Conservation (phyloP, 2,113 vertebrate genomes). For the Bolborhynchus lineola region DNA sequence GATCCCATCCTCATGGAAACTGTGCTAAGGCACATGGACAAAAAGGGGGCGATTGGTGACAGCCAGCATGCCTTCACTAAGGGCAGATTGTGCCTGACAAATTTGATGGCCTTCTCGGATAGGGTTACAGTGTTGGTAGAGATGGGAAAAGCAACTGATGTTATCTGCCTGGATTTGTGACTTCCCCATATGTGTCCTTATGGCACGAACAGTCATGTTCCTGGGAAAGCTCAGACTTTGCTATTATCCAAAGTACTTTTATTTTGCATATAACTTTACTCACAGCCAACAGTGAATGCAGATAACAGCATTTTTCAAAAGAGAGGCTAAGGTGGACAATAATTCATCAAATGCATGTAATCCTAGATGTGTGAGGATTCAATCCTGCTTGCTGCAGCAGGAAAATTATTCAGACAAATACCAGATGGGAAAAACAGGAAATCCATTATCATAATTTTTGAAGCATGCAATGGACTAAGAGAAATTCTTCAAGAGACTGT, state of each 20-base stretch:
- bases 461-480: background rate
- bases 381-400: background rate
- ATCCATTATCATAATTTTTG: background rate
- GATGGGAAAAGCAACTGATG: background rate
- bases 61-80: background rate
- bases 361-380: background rate
- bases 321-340: background rate
- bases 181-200: background rate
- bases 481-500: background rate
- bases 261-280: background rate
- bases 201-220: background rate
- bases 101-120: background rate
- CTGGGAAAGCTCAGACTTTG: background rate
- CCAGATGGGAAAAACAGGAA: background rate
- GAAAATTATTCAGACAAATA: background rate
- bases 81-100: background rate
- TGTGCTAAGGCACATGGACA: background rate
- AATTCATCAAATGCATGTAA: background rate
- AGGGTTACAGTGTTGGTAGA: background rate
- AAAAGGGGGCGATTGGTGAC: background rate
- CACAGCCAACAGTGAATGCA: rapidly evolving
- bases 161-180: background rate
- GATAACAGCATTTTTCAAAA: background rate
- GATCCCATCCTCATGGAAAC: background rate
- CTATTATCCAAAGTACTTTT: background rate